Percentiles rank a stretch among this genome's conserved stretches.
Evolutionary conservation across 2,797 vertebrate genomes (phyloP).

Genomic region (Sebastes nivosus): DNA sequence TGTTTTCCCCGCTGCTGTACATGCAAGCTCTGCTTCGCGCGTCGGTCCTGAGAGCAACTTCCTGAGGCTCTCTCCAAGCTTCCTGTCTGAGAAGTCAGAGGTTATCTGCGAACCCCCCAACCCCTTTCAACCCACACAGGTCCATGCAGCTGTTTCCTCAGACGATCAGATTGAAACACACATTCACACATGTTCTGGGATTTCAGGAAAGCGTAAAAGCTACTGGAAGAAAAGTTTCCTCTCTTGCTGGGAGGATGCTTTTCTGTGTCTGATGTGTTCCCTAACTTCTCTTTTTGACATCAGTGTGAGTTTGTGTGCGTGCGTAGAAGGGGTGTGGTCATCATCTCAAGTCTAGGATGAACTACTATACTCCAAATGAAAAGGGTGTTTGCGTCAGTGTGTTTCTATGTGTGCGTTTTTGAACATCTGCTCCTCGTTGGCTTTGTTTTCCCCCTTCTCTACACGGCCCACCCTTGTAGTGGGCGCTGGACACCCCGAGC

Average conservation of each 20-base stretch:
- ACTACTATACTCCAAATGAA: conserved; percentile 22
- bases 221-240: conserved; percentile 20
- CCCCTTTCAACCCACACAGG: conserved; percentile 44
- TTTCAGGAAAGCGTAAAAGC: conserved; percentile 43
- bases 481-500: conserved; percentile 35
- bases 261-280: not conserved
- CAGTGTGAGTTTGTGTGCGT: not conserved
- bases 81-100: conserved; percentile 75
- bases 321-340: conserved; percentile 34
- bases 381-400: conserved; percentile 14
- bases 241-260: conserved; percentile 9
- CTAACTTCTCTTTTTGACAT: conserved; percentile 22
- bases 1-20: conserved; percentile 43
- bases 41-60: conserved; percentile 66
- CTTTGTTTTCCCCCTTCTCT: conserved; percentile 72
- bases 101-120: conserved; percentile 70
- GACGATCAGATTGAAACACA: conserved; percentile 46
- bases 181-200: conserved; percentile 26
- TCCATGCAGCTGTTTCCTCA: conserved; percentile 81
- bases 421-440: conserved; percentile 83
- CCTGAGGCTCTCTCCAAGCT: conserved; percentile 74
- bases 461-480: conserved; percentile 55
- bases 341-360: conserved; percentile 31
- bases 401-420: conserved; percentile 35
- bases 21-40: conserved; percentile 57